Conservation (phyloP, 2,797 vertebrate species). For the Menidia menidia region DNA sequence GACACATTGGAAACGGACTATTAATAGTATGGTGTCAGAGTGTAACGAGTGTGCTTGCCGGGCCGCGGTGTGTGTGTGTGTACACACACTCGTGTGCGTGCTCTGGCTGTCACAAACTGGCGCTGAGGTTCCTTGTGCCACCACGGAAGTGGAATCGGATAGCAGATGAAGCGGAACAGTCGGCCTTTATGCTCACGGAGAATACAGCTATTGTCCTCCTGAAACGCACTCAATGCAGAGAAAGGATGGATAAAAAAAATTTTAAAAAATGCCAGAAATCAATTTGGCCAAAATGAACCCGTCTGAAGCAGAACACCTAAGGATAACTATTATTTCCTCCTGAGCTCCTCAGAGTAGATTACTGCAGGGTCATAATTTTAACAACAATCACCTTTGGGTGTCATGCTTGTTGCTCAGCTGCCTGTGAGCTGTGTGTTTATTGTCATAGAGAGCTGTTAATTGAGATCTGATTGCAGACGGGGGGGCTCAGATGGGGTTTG, state of each 20-base stretch:
- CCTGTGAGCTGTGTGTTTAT: not conserved
- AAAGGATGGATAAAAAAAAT: slow-evolving; percentile 36
- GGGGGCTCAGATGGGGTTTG: not conserved
- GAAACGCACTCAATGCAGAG: slow-evolving; percentile 59
- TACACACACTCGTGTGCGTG: slow-evolving; percentile 44
- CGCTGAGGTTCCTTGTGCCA: slow-evolving; percentile 72
- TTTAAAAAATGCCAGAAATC: slow-evolving; percentile 37
- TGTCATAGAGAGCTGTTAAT: not conserved
- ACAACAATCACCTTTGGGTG: not conserved
- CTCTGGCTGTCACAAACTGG: slow-evolving; percentile 77
- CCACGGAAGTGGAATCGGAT: slow-evolving; percentile 77
- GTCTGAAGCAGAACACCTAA: slow-evolving; percentile 11
- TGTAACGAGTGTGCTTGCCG: slow-evolving; percentile 41
- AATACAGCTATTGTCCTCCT: slow-evolving; percentile 74
- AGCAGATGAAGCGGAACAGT: slow-evolving; percentile 76
- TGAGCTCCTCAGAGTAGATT: slow-evolving; percentile 23
- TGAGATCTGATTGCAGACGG: not conserved
- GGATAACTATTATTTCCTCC: too few species aligned
- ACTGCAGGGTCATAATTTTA: too few species aligned
- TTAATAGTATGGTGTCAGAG: slow-evolving; percentile 57
- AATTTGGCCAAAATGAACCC: slow-evolving; percentile 40
- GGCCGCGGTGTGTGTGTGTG: slow-evolving; percentile 4
- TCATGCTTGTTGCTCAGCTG: not conserved
- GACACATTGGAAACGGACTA: slow-evolving; percentile 47
- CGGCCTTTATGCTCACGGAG: slow-evolving; percentile 70